Percentiles rank a stretch among this genome's conserved stretches.
These are phyloP conservation scores for Lydus trimaculatus DNA, from an alignment of 2,888 invertebrate species.

Conservation along the genomic window DNA sequence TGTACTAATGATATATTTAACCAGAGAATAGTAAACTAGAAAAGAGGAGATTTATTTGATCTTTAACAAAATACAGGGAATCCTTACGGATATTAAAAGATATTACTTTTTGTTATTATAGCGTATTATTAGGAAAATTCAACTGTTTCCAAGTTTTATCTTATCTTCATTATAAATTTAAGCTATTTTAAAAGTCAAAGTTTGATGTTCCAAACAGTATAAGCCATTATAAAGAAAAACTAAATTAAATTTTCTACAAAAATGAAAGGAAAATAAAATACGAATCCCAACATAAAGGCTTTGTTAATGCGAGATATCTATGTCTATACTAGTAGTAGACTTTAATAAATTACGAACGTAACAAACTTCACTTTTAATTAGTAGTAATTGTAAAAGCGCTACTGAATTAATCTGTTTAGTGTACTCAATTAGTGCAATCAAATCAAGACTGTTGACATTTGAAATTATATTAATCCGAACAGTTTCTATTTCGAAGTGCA, in stretches of 20 bases:
- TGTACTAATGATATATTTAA: background rate
- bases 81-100: no score
- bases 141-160: no score
- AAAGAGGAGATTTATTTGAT: no score
- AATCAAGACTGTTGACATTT: background rate
- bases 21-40: no score
- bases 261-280: background rate
- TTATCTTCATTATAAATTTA: background rate
- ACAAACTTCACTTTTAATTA: background rate
- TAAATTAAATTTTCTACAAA: background rate
- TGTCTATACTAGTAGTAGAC: background rate
- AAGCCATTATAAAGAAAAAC: background rate
- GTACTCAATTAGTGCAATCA: background rate
- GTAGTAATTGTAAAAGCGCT: background rate
- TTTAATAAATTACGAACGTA: background rate
- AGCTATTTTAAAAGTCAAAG: background rate
- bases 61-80: no score
- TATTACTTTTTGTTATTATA: no score
- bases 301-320: background rate
- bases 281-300: background rate
- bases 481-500: background rate
- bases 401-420: background rate
- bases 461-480: background rate
- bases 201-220: background rate
- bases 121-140: no score